phyloP scores from a whole-genome alignment of 2,888 invertebrate species.

The Yponomeuta cagnagella region DNA sequence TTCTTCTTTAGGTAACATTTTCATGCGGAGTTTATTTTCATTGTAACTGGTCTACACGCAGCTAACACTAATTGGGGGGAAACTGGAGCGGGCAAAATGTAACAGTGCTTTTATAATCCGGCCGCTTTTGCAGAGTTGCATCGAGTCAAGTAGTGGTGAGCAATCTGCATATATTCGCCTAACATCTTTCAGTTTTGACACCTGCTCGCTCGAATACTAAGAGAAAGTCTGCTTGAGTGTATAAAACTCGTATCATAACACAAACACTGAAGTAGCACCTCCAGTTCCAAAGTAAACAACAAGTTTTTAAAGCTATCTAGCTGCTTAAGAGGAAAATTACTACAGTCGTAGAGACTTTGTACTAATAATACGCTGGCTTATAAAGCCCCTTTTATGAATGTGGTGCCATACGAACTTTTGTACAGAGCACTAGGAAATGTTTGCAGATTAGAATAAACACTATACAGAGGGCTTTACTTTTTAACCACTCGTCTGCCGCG shows the following conservation, averaged over 20 bases:
- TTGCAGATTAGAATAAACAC: too few species aligned
- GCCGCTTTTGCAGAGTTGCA: slow-evolving; percentile 7
- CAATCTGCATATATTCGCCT: slow-evolving; percentile 75
- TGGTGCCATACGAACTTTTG: too few species aligned
- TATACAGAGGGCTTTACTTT: too few species aligned
- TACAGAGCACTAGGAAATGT: too few species aligned
- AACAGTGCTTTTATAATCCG: slow-evolving; percentile 2
- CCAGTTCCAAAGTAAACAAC: slow-evolving; percentile 32
- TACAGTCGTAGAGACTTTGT: neutral
- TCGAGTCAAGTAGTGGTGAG: slow-evolving; percentile 37
- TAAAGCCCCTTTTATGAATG: neutral
- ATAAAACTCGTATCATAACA: neutral
- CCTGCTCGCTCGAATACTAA: slow-evolving; percentile 44
- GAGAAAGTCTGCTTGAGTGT: neutral
- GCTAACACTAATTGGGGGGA: neutral
- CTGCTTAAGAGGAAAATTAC: neutral
- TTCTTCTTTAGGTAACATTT: neutral
- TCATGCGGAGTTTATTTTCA: neutral
- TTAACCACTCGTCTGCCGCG: too few species aligned
- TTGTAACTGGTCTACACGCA: neutral
- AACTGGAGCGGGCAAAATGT: neutral
- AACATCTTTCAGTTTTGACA: slow-evolving; percentile 72
- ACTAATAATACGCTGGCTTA: neutral
- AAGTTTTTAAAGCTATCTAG: slow-evolving; percentile 31
- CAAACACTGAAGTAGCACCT: slow-evolving; percentile 37